Base-by-base conservation (phyloP, 2,797 vertebrate species). In the Chaetophractus vellerosus region DNA sequence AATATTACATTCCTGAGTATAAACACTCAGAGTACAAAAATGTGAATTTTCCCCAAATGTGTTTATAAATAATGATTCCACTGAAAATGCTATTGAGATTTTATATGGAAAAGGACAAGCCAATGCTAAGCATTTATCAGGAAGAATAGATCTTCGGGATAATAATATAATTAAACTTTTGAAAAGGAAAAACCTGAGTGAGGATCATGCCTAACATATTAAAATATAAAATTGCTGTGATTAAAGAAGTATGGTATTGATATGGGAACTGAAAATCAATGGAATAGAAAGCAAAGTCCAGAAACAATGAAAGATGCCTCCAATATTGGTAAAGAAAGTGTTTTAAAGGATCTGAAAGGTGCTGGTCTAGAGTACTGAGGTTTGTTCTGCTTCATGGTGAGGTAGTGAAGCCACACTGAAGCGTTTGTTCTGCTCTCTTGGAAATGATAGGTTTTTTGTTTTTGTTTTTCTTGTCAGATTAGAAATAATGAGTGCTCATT, bases 341-440 rank as follows among this genome's bases (percentile, higher is more conserved):
- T 61, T 74, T 57, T 48, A 36, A 16, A 68, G 61, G 24, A 19
- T 36, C 23, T 24, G 38, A 52, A 50, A 45, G 2, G 6, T 79
- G 19, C 52, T 0, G 0, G 1, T 64, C 61, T 31, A 28, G 1
- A 38, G 0, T 33, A 75, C 26, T 31, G 57, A 69, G 31, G 7
- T 50, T 91, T 87, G 69, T 21, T 69, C 45, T 45, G 45, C 45
- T 57, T 48, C 26, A 5, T n/a, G 50, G 14, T 48, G 15, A 18
- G 71, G 48, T 26, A 6, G 24, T n/a, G 15, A 72, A 86, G 38
- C 21, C 41, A 18, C 48, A 45, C 0, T 19, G 79, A 45, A 16
- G 24, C 12, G 16, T 16, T 61, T 55, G 19, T 66, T 38, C 81
- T 80, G 33, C n/a, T 76, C n/a, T 88, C 8, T 16, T 90, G 74